Evolutionary conservation across 2,113 vertebrate species (phyloP), one percentile per base, ranked within the genome.

Genomic region (Heloderma charlesbogerti): DNA sequence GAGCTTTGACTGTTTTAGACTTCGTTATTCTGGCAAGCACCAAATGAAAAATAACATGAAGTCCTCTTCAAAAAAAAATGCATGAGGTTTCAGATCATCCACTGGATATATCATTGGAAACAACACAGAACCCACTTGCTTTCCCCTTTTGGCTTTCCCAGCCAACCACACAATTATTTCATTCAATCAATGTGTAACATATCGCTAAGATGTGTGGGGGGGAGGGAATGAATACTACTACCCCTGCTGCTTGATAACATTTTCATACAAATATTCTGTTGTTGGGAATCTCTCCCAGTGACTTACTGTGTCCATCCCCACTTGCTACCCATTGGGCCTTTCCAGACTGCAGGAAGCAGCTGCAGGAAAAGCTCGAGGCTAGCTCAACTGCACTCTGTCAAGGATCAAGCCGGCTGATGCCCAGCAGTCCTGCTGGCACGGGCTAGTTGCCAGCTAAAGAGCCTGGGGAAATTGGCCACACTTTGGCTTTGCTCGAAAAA

Each of bases 301-400:
- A 74, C 40, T 57, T 18, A 15, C 86, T 40, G 34, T 75, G 3
- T 74, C 71, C 25, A 8, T 87, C 34, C 22, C 34, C 27, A 43
- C 75, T 37, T 63, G 72, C 40, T 54, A 78, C 22, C 77, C 37
- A 57, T 48, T 31, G 60, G 57, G 2, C 9, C 48, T 67, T 77
- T 77, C 72, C 87, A 79, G 74, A n/a, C 29, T 45, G 18, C 29
- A 66, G 74, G 40, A 63, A 82, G 31, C 80, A 57, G 78, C 31
- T 15, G 22, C 34, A 88, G 74, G 74, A 88, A 88, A n/a, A 79
- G 57, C 87, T 79, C 29, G 40, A 88, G 74, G n/a, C 27, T 77
- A 87, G 16, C 48, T 25, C 27, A 87, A 15, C 57, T 88, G 74
- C 29, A 43, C 31, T 77, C 72, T 63, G 6, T 77, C 71, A 74